Base-by-base conservation (phyloP, 1,140 invertebrate species). In the Antheraea mylitta region DNA sequence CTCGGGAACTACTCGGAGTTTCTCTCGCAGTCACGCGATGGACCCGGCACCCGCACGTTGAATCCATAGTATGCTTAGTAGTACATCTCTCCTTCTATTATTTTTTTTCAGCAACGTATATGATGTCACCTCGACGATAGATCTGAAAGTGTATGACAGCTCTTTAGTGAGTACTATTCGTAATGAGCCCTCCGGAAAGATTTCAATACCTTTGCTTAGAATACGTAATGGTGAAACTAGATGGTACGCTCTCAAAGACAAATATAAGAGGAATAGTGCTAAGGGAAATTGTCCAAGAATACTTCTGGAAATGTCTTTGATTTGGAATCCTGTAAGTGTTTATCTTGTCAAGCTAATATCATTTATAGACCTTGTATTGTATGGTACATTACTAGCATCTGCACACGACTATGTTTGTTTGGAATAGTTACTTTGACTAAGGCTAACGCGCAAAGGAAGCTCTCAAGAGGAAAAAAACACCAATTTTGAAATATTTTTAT, bases 101-200 rank as follows among this genome's bases (percentile, higher is more conserved):
- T 5, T 69, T 53, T 75, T 84, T 93, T 93, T 18, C 85, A 98
- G 98, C 83, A 97, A 98, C 80, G 96, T 99, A 0, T 98, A 98
- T 82, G 99, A 99, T 85, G 98, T 99, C n/a, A 98, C 99, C 74
- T 97, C 98, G 22, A 95, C 97, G 3, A 88, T 99, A 48, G 98
- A 99, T 87, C 93, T 99, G 9, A 98, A 98, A 87, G 96, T 98
- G 0, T 77, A 83, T 58, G 87, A 87, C 36, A 83, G 78, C 37
- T 85, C 86, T 0, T 22, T 89, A 19, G 71, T 76, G 30, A 82
- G 75, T 19, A 68, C 78, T 0, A 62, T 90, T 94, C 94, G 69
- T 93, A 96, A 37, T 94, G 98, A 99, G 86, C 99, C 99, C 86
- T 70, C 89, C 19, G 89, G 89, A 0, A 82, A 83, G 68, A 75